Evolutionary conservation across 2,888 invertebrate species (phyloP).

Genomic region (Cynaeus angustus): DNA sequence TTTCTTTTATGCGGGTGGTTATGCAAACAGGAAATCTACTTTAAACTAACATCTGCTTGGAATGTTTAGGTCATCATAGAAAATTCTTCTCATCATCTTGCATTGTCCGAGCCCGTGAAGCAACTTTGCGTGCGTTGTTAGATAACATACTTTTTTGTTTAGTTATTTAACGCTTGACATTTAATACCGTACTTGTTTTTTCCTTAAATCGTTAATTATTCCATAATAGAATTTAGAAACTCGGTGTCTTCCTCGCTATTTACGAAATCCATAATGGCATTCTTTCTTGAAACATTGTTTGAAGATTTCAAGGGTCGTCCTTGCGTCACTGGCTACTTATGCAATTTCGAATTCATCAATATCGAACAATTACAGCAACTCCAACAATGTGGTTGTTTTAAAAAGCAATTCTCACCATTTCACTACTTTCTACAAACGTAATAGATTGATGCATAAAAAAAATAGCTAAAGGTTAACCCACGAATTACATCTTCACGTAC

Average conservation of each 20-base stretch:
- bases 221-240: conserved; percentile 37
- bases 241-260: conserved; percentile 28
- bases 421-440: conserved; percentile 46
- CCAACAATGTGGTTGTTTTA: conserved; percentile 25
- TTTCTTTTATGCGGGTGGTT: conserved; percentile 3
- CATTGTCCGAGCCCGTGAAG: conserved; percentile 21
- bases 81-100: conserved; percentile 18
- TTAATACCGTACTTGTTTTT: conserved; percentile 26
- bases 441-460: conserved; percentile 38
- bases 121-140: conserved; percentile 20
- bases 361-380: conserved; percentile 25
- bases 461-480: conserved; percentile 28
- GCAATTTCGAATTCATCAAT: conserved; percentile 40
- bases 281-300: conserved; percentile 12
- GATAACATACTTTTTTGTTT: conserved; percentile 5
- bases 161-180: conserved; percentile 36
- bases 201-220: conserved; percentile 15
- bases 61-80: conserved; percentile 8
- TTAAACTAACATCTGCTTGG: conserved; percentile 15
- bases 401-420: conserved; percentile 44
- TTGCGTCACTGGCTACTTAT: conserved; percentile 16
- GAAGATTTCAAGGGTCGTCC: conserved; percentile 22
- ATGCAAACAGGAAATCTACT: conserved; percentile 21
- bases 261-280: conserved; percentile 25
- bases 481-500: conserved; percentile 25